These are phyloP conservation scores for Hyperopisus bebe DNA, from an alignment of 2,113 vertebrate species.

Conservation along the genomic window DNA sequence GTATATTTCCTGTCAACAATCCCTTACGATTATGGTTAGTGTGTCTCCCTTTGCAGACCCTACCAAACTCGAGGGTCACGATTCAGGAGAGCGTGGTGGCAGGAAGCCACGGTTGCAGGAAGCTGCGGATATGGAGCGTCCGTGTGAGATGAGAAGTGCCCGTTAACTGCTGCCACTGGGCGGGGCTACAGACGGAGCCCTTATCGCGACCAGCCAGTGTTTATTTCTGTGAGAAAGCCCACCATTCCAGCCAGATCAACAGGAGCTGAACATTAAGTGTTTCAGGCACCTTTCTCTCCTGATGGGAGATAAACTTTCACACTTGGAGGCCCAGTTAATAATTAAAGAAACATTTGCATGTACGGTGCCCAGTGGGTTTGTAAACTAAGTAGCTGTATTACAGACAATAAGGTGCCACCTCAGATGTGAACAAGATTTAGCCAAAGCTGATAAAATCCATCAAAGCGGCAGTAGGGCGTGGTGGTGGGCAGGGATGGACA, in stretches of 20 bases:
- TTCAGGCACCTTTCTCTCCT: not conserved
- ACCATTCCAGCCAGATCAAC: not conserved
- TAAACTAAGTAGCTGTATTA: not conserved
- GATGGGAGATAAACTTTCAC: not conserved
- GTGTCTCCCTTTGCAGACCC: not conserved
- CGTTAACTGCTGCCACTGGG: constrained; percentile 23
- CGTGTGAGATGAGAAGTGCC: constrained; percentile 36
- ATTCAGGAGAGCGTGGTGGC: not conserved
- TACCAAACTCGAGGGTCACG: not conserved
- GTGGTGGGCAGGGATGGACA: not conserved
- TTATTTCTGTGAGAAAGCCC: not conserved
- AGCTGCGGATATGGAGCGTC: constrained; percentile 38
- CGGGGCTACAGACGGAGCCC: not conserved
- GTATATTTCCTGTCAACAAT: not conserved
- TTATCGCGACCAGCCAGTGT: not conserved
- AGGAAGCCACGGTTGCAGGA: constrained; percentile 47
- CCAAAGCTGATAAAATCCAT: not conserved
- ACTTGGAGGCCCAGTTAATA: not conserved
- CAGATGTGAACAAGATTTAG: not conserved
- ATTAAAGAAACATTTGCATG: not conserved
- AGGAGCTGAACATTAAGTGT: not conserved
- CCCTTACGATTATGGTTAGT: not conserved
- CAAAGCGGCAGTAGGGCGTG: not conserved
- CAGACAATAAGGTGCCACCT: not conserved
- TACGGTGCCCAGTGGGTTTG: not conserved